These are phyloP conservation scores for Nestor notabilis DNA, from an alignment of 2,113 vertebrate species.

Conservation along the genomic window DNA sequence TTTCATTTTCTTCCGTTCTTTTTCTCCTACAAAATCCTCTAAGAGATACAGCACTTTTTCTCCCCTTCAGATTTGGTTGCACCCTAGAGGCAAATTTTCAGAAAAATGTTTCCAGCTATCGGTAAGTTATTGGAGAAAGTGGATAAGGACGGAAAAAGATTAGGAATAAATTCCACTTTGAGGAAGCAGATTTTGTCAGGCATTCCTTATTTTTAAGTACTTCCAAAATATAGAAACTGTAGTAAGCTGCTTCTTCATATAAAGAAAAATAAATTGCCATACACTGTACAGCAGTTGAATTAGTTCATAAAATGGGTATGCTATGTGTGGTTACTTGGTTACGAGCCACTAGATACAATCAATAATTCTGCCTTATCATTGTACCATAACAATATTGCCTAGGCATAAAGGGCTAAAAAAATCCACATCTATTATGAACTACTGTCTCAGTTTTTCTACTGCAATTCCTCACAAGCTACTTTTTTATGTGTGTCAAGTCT, in stretches of 20 bases:
- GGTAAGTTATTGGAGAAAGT: background rate
- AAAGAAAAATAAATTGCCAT: background rate
- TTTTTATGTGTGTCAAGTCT: slow-evolving; percentile 37
- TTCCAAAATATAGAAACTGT: background rate
- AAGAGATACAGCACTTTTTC: background rate
- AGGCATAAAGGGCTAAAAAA: slow-evolving; percentile 25
- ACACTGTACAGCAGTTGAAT: slow-evolving; percentile 1
- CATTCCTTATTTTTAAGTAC: background rate
- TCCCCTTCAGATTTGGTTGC: background rate
- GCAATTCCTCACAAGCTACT: background rate
- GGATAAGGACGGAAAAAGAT: background rate
- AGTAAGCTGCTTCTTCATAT: background rate
- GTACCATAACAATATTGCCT: background rate
- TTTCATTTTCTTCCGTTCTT: background rate
- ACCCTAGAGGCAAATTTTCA: background rate
- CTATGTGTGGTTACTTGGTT: background rate
- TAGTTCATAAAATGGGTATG: slow-evolving; percentile 26
- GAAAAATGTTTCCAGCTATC: background rate
- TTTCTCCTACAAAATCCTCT: background rate
- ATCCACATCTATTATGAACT: slow-evolving; percentile 17
- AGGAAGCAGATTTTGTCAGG: background rate
- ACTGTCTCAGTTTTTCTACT: background rate
- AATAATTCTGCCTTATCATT: slow-evolving; percentile 31
- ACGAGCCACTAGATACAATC: background rate
- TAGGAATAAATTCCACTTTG: background rate